Percentiles rank a stretch among this genome's conserved stretches.
phyloP scores from a whole-genome alignment of 2,888 invertebrate genomes.

The Plemyria rubiginata region DNA sequence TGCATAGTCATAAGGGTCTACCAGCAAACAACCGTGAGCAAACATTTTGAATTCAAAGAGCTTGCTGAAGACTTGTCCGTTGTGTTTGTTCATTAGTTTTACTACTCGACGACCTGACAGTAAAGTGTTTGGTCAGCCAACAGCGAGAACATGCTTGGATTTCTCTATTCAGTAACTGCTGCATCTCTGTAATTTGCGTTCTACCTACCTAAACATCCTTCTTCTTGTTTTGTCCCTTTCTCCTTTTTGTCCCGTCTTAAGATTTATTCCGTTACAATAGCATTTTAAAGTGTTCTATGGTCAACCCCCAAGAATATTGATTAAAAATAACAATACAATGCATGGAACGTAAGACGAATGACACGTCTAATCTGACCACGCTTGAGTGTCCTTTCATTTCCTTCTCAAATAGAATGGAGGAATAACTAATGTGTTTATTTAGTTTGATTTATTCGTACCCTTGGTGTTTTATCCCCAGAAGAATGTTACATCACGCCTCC shows the following conservation, averaged over 20 bases:
- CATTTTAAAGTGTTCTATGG: conserved; percentile 24
- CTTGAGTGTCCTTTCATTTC: conserved; percentile 62
- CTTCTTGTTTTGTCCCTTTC: background rate
- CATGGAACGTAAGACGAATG: conserved; percentile 69
- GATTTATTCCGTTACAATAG: conserved; percentile 30
- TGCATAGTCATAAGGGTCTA: conserved; percentile 49
- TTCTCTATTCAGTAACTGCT: conserved; percentile 24
- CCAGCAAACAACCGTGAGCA: conserved; percentile 59
- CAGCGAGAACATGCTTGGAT: conserved; percentile 29
- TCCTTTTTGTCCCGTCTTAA: background rate
- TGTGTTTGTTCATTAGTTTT: conserved; percentile 58
- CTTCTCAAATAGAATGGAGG: conserved; percentile 57
- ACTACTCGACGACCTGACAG: conserved; percentile 51
- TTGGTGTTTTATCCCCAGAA: conserved; percentile 50
- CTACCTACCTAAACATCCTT: background rate
- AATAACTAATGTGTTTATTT: conserved; percentile 68
- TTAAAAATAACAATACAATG: conserved; percentile 49
- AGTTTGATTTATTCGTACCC: conserved; percentile 62
- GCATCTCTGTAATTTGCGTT: background rate
- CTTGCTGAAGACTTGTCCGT: conserved; percentile 49
- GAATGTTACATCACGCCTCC: conserved; percentile 51
- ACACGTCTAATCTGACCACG: conserved; percentile 74
- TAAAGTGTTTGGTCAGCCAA: conserved; percentile 40
- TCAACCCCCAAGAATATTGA: conserved; percentile 40
- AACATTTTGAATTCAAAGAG: conserved; percentile 70